phyloP scores from a whole-genome alignment of 2,797 vertebrate species.

The Phaenicophaeus curvirostris region DNA sequence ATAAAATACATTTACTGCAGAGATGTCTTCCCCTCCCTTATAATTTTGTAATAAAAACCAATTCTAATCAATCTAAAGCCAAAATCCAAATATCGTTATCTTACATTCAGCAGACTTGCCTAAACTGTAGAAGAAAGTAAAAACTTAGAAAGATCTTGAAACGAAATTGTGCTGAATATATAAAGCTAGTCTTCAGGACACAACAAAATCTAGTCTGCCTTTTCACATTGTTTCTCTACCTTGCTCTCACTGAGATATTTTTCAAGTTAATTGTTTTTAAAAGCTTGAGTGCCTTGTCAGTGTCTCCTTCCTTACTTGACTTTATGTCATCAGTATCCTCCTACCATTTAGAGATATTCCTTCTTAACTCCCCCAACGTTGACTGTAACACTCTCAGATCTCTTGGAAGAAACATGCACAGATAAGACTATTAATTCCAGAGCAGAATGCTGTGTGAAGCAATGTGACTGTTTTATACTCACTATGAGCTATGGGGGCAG shows the following conservation, averaged over 20 bases:
- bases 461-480: neutral
- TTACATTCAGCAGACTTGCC: neutral
- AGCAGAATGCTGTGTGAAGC: neutral
- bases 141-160: neutral
- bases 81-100: neutral
- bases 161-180: neutral
- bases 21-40: neutral
- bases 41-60: neutral
- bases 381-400: neutral
- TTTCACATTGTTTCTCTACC: constrained; percentile 29
- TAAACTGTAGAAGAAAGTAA: neutral
- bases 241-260: neutral
- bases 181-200: neutral
- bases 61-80: neutral
- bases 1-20: neutral
- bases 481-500: neutral
- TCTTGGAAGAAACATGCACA: constrained; percentile 7
- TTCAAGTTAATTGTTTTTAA: constrained; percentile 14
- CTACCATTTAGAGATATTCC: constrained; percentile 1
- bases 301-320: neutral
- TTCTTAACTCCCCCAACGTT: neutral
- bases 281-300: constrained; percentile 10
- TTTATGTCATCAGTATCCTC: constrained; percentile 20
- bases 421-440: neutral
- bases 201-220: neutral